Evolutionary conservation across 2,797 vertebrate species (phyloP).

Genomic region (Rostrhamus sociabilis): DNA sequence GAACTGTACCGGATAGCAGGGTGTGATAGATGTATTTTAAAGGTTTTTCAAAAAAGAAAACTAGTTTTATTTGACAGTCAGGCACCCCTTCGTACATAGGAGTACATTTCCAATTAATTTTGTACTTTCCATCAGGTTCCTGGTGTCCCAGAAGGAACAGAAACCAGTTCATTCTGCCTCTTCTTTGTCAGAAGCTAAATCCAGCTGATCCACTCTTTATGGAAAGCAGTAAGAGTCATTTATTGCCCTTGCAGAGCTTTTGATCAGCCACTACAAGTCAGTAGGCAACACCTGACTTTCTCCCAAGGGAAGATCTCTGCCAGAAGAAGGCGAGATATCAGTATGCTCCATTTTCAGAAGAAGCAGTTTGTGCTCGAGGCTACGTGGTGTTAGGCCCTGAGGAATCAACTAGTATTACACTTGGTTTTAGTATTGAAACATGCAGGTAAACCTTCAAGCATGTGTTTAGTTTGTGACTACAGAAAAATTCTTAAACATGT

Average conservation of each 20-base stretch:
- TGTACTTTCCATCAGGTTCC: neutral
- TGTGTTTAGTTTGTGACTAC: neutral
- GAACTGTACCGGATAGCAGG: neutral
- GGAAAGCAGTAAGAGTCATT: neutral
- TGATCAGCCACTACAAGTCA: neutral
- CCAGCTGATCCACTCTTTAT: neutral
- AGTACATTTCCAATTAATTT: neutral
- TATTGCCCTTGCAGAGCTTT: neutral
- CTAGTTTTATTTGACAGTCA: neutral
- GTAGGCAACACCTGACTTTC: neutral
- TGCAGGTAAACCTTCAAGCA: neutral
- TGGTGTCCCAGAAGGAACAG: neutral
- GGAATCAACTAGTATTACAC: neutral
- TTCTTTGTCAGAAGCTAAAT: neutral
- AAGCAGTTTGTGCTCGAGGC: neutral
- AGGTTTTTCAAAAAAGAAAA: neutral
- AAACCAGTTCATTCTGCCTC: neutral
- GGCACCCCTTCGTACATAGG: neutral
- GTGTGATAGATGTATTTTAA: neutral
- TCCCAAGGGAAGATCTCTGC: neutral
- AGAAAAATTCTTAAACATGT: neutral
- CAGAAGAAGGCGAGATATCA: neutral
- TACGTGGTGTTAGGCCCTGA: neutral
- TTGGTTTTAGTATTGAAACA: neutral
- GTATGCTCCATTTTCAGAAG: neutral